A percentile compares a stretch with the other conserved stretches of the same genome.
Conservation (phyloP, 2,888 invertebrate genomes). For the Melinaea menophilus region DNA sequence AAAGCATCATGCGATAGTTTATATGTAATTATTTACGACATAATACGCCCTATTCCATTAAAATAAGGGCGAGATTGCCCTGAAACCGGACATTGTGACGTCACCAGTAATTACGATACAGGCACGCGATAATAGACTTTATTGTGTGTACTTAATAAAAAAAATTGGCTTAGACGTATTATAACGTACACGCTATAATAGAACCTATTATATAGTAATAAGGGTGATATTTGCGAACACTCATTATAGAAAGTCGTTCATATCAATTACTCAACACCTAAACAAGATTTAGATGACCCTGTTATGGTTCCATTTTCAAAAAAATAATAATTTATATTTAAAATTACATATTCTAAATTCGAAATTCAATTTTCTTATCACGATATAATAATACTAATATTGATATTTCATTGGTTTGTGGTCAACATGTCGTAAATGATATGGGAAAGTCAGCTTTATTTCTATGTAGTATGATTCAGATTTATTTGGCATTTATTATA, state of each 20-base stretch:
- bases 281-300: constrained; percentile 14
- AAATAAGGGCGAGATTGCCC: no score
- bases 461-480: background rate
- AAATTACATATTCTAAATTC: background rate
- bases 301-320: no score
- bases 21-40: no score
- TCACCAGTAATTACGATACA: no score
- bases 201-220: background rate
- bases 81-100: no score
- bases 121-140: no score
- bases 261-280: constrained; percentile 20
- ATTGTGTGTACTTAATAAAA: no score
- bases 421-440: constrained; percentile 12
- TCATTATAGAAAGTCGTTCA: background rate
- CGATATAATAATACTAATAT: constrained; percentile 21
- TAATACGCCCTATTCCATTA: no score
- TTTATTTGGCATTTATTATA: background rate
- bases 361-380: constrained; percentile 1
- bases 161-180: no score
- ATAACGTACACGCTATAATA: no score
- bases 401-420: constrained; percentile 28
- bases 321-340: no score
- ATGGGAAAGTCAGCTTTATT: background rate
- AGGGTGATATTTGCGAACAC: background rate
- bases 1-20: no score